These are phyloP conservation scores for Sebastes schlegelii DNA, from an alignment of 2,113 vertebrate species.

Conservation along the genomic window DNA sequence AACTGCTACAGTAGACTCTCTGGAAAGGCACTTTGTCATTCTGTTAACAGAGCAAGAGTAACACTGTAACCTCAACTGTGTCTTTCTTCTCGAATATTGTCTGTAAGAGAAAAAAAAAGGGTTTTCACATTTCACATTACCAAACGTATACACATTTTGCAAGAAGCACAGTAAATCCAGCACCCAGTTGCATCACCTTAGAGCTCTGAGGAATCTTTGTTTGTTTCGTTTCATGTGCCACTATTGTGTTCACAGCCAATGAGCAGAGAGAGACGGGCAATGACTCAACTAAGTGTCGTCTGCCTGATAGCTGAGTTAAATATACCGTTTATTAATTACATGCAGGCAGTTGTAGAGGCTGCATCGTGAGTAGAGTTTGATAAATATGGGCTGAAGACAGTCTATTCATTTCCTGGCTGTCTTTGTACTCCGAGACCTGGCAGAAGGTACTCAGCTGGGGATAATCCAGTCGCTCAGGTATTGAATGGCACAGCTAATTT, in stretches of 20 bases:
- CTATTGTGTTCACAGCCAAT: background rate
- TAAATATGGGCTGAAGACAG: background rate
- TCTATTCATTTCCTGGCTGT: background rate
- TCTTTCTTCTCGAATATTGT: background rate
- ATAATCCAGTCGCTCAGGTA: constrained; percentile 7
- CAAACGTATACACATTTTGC: background rate
- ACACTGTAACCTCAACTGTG: no score
- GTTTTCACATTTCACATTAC: background rate
- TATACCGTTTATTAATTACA: background rate
- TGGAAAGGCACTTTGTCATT: background rate
- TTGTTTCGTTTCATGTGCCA: background rate
- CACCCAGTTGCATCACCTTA: background rate
- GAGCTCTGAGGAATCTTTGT: background rate
- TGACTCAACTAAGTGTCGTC: background rate
- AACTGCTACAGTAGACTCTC: no score
- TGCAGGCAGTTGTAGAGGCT: background rate
- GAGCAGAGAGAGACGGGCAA: background rate
- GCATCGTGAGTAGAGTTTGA: background rate
- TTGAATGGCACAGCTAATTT: constrained; percentile 6
- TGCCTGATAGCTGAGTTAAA: background rate
- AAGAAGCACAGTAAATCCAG: background rate
- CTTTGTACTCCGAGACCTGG: background rate
- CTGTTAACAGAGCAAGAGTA: background rate
- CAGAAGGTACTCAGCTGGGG: background rate
- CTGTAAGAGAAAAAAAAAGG: background rate